These are phyloP conservation scores for Ormyrus labotus DNA, from an alignment of 2,888 invertebrate species.

Conservation along the genomic window DNA sequence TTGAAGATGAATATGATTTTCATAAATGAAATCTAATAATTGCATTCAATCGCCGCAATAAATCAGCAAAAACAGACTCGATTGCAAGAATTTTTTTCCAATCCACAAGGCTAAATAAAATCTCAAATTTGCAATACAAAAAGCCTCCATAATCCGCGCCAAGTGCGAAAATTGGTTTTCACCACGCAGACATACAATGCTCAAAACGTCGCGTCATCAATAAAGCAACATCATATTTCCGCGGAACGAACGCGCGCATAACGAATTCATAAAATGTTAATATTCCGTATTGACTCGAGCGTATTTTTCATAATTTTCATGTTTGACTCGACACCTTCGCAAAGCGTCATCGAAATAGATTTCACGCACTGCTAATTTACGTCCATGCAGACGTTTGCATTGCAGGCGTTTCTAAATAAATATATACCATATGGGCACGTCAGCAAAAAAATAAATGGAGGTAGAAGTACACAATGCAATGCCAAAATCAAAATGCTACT, in stretches of 20 bases:
- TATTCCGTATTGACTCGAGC: neutral
- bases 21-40: too few relatives aligned
- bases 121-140: too few relatives aligned
- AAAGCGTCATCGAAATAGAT: neutral
- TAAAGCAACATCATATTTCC: slow-evolving; percentile 26
- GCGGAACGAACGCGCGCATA: neutral
- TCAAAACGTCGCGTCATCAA: slow-evolving; percentile 9
- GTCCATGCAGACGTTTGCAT: neutral
- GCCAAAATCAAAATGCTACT: too few relatives aligned
- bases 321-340: slow-evolving; percentile 11
- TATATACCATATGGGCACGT: neutral
- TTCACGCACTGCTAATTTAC: neutral
- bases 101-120: too few relatives aligned
- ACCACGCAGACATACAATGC: neutral
- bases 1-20: too few relatives aligned
- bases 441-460: too few relatives aligned
- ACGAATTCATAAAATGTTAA: slow-evolving; percentile 33
- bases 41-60: too few relatives aligned
- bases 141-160: too few relatives aligned
- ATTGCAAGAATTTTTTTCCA: too few relatives aligned
- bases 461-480: too few relatives aligned
- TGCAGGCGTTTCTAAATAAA: slow-evolving; percentile 29
- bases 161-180: too few relatives aligned
- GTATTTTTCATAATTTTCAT: slow-evolving; percentile 4
- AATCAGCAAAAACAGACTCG: too few relatives aligned